Evolutionary conservation across 2,888 invertebrate genomes (phyloP).

Genomic region (Stramonita haemastoma): DNA sequence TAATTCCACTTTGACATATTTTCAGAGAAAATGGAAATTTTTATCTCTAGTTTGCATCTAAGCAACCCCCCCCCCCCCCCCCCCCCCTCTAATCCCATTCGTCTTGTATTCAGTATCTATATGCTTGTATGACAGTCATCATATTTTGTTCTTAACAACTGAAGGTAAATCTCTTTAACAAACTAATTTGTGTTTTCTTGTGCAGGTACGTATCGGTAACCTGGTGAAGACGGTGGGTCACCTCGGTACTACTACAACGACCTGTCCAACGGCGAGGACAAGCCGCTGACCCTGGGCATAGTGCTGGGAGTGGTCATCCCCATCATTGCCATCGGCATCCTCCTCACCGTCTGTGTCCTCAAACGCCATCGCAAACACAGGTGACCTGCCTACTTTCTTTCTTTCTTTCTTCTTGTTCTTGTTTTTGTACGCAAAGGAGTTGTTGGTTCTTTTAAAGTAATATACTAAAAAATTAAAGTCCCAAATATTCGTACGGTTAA

Average conservation of each 20-base stretch:
- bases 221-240: slow-evolving; percentile 61
- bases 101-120: too few relatives aligned
- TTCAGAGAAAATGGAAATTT: too few relatives aligned
- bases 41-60: too few relatives aligned
- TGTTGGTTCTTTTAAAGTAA: too few relatives aligned
- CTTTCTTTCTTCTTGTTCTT: too few relatives aligned
- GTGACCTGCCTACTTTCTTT: neutral
- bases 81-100: neutral
- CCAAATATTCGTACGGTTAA: too few relatives aligned
- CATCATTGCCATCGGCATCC: slow-evolving; percentile 67
- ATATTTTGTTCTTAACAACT: too few relatives aligned
- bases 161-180: too few relatives aligned
- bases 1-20: too few relatives aligned
- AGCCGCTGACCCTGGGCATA: slow-evolving; percentile 70
- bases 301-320: slow-evolving; percentile 72
- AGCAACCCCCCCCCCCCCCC: neutral
- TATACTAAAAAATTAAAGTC: too few relatives aligned
- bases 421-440: too few relatives aligned
- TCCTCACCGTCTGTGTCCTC: slow-evolving; percentile 70
- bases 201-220: slow-evolving; percentile 68
- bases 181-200: neutral
- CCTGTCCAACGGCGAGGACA: slow-evolving; percentile 50
- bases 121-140: too few relatives aligned
- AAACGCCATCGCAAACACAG: slow-evolving; percentile 68
- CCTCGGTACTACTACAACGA: slow-evolving; percentile 60